Evolutionary conservation across 2,113 vertebrate species (phyloP).

Genomic region (Paradoxurus hermaphroditus): DNA sequence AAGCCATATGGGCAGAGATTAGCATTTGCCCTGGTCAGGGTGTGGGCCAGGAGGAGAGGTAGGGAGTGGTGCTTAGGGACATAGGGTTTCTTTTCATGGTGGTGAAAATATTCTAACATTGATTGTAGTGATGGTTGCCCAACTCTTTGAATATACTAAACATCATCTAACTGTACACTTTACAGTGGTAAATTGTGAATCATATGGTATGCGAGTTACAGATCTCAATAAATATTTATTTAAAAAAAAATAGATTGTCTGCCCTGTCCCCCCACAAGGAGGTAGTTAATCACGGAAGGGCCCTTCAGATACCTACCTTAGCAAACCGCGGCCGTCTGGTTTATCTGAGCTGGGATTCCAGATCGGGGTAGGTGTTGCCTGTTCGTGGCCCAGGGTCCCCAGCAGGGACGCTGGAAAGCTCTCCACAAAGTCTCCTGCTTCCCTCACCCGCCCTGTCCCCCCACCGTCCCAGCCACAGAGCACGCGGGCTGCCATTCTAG

Average conservation of each 20-base stretch:
- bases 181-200: not conserved
- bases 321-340: not conserved
- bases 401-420: accelerated
- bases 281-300: not conserved
- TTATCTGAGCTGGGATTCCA: not conserved
- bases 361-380: too few species aligned
- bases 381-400: not conserved
- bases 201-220: not conserved
- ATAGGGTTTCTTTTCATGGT: not conserved
- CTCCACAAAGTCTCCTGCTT: not conserved
- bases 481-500: not conserved
- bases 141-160: not conserved
- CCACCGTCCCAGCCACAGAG: not conserved
- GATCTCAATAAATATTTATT: not conserved
- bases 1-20: not conserved
- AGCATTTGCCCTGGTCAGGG: not conserved
- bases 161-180: not conserved
- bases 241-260: not conserved
- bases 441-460: not conserved
- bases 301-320: not conserved
- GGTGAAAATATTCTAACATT: not conserved
- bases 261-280: not conserved
- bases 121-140: not conserved
- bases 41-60: too few species aligned
- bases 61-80: not conserved